Evolutionary conservation across 2,888 invertebrate genomes (phyloP).

Genomic region (Kryphioiulus occultus): DNA sequence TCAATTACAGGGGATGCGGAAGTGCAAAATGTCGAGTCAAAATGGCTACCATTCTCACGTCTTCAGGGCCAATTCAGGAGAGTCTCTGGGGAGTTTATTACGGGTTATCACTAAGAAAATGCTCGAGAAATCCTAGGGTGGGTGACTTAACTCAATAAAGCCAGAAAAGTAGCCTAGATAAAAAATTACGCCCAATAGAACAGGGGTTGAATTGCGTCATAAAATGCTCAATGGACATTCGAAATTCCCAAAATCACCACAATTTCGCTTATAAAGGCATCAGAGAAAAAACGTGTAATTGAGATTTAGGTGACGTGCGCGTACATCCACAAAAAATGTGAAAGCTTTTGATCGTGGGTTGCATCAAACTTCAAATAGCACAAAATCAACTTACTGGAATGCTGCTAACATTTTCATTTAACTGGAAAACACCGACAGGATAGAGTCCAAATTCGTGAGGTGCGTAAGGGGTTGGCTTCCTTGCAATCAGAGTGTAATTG

Average conservation of each 20-base stretch:
- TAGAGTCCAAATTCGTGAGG: conserved; percentile 73
- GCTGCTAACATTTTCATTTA: conserved; percentile 67
- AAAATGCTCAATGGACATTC: background rate
- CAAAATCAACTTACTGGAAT: conserved; percentile 75
- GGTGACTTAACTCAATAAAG: background rate
- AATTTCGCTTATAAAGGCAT: background rate
- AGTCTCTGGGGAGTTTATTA: conserved; percentile 17
- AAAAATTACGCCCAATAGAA: background rate
- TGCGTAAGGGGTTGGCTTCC: conserved; percentile 58
- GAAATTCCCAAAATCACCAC: background rate
- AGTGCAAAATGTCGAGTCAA: background rate
- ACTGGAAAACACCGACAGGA: conserved; percentile 77
- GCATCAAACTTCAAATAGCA: too few relatives aligned
- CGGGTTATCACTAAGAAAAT: background rate
- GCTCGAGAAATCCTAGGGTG: background rate
- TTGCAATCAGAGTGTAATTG: conserved; percentile 85
- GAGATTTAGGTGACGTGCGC: background rate
- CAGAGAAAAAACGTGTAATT: background rate
- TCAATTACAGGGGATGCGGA: conserved; percentile 30
- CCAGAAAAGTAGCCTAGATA: background rate
- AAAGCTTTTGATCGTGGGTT: too few relatives aligned
- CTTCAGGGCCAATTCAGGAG: background rate
- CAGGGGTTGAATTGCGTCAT: background rate
- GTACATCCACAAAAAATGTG: background rate
- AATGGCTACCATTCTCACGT: background rate